Base-by-base conservation (phyloP, 1,140 invertebrate genomes). In the Proales similis region DNA sequence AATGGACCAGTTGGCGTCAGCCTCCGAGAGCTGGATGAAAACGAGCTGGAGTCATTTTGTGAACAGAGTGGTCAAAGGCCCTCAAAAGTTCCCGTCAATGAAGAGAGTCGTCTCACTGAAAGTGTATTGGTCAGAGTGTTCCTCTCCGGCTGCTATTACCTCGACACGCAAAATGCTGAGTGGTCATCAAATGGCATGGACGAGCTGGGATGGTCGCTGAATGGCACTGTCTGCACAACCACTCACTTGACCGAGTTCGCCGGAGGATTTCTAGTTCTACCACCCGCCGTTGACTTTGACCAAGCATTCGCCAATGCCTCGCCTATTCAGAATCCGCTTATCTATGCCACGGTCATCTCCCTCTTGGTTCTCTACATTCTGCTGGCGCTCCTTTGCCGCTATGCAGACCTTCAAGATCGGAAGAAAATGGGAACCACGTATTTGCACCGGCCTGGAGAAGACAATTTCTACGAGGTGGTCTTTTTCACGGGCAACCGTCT, bases 391-490 rank as follows among this genome's bases (percentile, higher is more conserved):
- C 79, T 77, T 72, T 77, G 78, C 4, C 64, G 78, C 7, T 51
- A 67, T 26, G 67, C 77, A 65, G 80, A 81, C 67, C 75, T 70
- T 36, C 78, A 74, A 61, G 79, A 81, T 63, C 32, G 72, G 12
- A 69, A 74, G 66, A 76, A 74, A 69, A 74, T 71, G 1, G 27
- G 12, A 46, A 29, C 38, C n/a, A 30, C 4, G 11, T 12, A 33
- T 6, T 12, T 24, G 14, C 5, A 47, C 11, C n/a, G n/a, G n/a
- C n/a, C n/a, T n/a, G n/a, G n/a, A n/a, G 57, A 70, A 12, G 79
- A 80, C 65, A 81, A 81, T 65, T 70, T 79, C 14, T 81, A 81
- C 68, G 77, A 81, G 65, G 71, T 81, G 38, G 68, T 77, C 4
- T 75, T 81, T 1, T 71, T 71, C n/a, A 81, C 80, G 4, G 80